Conservation (phyloP, 2,113 vertebrate genomes). For the Sardina pilchardus region DNA sequence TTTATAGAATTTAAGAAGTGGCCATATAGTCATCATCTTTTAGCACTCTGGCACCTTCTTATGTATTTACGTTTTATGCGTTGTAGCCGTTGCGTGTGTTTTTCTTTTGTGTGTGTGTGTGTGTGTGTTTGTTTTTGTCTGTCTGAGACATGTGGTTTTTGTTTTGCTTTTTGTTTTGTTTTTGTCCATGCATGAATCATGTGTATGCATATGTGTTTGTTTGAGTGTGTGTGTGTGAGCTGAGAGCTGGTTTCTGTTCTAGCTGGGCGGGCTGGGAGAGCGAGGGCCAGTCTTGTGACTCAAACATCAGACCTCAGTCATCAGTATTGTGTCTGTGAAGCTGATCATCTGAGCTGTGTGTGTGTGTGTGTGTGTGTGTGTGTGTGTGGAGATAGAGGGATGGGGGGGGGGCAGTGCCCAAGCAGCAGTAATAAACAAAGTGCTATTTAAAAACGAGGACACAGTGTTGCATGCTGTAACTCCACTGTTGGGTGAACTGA, state of each 20-base stretch:
- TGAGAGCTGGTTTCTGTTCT: conserved; percentile 60
- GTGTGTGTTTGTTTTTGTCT: neutral
- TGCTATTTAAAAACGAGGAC: conserved; percentile 45
- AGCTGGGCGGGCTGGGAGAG: conserved; percentile 56
- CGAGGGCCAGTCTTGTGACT: conserved; percentile 75
- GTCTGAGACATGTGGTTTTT: too few species aligned
- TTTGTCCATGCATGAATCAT: neutral
- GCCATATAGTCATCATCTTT: neutral
- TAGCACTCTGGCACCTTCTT: neutral
- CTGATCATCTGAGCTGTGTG: conserved; percentile 71
- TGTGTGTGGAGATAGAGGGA: neutral
- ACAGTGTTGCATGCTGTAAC: neutral
- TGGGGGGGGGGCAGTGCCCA: conserved; percentile 3
- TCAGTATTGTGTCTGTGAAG: conserved; percentile 71
- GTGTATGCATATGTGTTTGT: neutral
- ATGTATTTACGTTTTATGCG: neutral
- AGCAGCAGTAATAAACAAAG: conserved; percentile 46
- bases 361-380: neutral
- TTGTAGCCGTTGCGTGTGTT: too few species aligned
- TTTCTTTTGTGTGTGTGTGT: neutral
- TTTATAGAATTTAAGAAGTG: neutral
- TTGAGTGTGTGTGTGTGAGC: conserved; percentile 18
- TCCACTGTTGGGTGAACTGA: neutral
- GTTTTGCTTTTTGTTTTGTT: neutral
- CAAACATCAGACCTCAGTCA: conserved; percentile 48